Conservation (phyloP, 2,888 invertebrate species). For the Ditula angustiorana region DNA sequence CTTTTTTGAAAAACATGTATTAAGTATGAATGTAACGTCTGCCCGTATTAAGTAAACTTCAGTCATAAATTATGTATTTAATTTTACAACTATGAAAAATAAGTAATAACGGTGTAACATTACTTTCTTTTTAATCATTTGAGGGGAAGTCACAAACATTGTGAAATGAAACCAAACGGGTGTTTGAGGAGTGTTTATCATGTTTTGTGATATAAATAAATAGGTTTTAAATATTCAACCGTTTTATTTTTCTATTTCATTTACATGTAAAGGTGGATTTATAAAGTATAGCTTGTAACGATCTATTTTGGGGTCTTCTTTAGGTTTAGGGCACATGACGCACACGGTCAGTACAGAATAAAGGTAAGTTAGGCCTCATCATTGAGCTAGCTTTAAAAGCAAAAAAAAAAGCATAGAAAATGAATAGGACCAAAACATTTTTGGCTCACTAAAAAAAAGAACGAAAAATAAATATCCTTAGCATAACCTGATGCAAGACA, state of each 20-base stretch:
- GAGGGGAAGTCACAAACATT: constrained; percentile 21
- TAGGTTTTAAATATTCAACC: constrained; percentile 48
- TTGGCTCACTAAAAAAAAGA: too few relatives aligned
- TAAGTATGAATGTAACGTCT: neutral
- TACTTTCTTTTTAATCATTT: neutral
- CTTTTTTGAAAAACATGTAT: neutral
- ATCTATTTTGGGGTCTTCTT: too few relatives aligned
- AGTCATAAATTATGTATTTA: too few relatives aligned
- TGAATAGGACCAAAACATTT: too few relatives aligned
- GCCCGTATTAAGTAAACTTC: neutral
- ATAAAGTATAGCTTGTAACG: neutral
- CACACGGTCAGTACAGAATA: too few relatives aligned
- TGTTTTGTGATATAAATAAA: constrained; percentile 66
- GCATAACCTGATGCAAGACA: too few relatives aligned
- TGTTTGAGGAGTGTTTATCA: constrained; percentile 49
- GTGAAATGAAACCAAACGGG: constrained; percentile 7
- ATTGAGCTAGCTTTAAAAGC: too few relatives aligned
- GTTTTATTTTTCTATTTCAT: constrained; percentile 49
- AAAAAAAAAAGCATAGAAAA: too few relatives aligned
- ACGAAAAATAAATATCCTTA: too few relatives aligned
- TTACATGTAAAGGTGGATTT: constrained; percentile 17
- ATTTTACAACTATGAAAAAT: neutral
- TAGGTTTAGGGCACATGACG: neutral
- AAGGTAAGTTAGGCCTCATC: too few relatives aligned
- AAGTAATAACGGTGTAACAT: neutral